These are phyloP conservation scores for Lycaon pictus DNA, from an alignment of 2,113 vertebrate genomes.

Conservation along the genomic window DNA sequence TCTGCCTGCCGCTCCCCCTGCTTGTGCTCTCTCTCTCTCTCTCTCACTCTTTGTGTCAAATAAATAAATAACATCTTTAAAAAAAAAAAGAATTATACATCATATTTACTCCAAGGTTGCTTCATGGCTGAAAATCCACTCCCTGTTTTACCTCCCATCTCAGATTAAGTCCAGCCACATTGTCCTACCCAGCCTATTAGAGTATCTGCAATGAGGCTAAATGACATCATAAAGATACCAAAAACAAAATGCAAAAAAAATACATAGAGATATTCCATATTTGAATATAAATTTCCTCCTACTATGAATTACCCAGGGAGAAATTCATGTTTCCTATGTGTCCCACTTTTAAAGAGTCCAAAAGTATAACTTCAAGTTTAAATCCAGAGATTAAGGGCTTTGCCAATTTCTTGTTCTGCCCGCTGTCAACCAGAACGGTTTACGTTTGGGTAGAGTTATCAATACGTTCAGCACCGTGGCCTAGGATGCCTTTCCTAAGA, in stretches of 20 bases:
- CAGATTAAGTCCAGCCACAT: background rate
- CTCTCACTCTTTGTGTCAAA: background rate
- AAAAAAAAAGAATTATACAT: background rate
- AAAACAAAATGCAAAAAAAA: background rate
- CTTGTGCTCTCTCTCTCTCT: background rate
- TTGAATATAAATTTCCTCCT: constrained; percentile 19
- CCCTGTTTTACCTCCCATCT: background rate
- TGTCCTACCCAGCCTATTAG: background rate
- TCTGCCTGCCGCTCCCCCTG: background rate
- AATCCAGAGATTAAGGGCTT: constrained; percentile 18
- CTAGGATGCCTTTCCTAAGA: background rate
- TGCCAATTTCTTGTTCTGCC: background rate
- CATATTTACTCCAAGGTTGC: background rate
- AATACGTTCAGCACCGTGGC: background rate
- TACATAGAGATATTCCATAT: background rate
- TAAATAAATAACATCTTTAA: background rate
- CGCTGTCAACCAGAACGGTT: background rate
- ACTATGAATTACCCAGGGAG: constrained; percentile 9
- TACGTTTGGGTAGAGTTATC: background rate
- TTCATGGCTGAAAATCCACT: constrained; percentile 9
- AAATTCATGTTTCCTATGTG: constrained; percentile 24
- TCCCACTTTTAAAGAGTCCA: constrained; percentile 14
- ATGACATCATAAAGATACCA: background rate
- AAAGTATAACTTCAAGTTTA: constrained; percentile 44
- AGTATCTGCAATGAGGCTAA: background rate